Evolutionary conservation across 1,140 invertebrate species (phyloP).

Genomic region (Hyphantria cunea): DNA sequence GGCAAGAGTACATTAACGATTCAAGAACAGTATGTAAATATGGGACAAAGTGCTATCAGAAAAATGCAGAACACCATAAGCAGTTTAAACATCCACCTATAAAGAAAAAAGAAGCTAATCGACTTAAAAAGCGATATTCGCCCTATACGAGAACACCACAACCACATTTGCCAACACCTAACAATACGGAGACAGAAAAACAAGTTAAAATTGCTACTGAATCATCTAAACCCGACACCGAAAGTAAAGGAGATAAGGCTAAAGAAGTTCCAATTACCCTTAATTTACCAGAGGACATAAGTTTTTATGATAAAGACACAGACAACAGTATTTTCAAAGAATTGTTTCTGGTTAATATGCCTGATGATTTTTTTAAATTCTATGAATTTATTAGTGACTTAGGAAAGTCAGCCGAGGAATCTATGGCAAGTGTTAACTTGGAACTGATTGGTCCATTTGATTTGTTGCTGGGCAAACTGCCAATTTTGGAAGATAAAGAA

Average conservation of each 20-base stretch:
- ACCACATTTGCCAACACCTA: conserved; percentile 1
- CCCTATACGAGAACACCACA: conserved; percentile 42
- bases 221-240: conserved; percentile 6
- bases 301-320: conserved; percentile 48
- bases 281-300: conserved; percentile 33
- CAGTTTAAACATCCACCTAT: conserved; percentile 89
- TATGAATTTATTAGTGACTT: conserved; percentile 85
- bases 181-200: neutral
- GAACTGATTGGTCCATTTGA: conserved; percentile 94
- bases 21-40: conserved; percentile 87
- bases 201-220: neutral
- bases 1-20: conserved; percentile 61
- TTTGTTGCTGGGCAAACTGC: conserved; percentile 87
- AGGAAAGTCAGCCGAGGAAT: conserved; percentile 80
- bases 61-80: conserved; percentile 88
- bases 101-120: conserved; percentile 45
- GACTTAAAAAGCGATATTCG: conserved; percentile 43
- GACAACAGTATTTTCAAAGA: conserved; percentile 84
- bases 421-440: conserved; percentile 86
- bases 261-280: neutral
- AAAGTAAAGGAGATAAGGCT: conserved; percentile 10
- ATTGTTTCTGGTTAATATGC: conserved; percentile 93
- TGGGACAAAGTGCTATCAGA: conserved; percentile 91
- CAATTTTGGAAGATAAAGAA: conserved; percentile 82
- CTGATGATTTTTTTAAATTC: conserved; percentile 93